These are phyloP conservation scores for Leptinotarsa undecemlineata DNA, from an alignment of 1,140 invertebrate genomes.

Conservation along the genomic window DNA sequence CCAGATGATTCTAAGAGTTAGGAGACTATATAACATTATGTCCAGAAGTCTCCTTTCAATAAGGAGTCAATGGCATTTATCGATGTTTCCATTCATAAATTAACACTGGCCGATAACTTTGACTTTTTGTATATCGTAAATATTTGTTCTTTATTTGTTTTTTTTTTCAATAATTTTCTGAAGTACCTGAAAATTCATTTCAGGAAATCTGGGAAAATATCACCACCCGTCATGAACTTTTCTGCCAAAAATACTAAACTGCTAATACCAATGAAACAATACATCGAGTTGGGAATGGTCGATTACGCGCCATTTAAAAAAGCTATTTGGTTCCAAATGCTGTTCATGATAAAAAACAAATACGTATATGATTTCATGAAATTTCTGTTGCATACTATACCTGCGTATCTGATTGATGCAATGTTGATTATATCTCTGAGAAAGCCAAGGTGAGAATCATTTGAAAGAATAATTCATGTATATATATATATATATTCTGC, in stretches of 20 bases:
- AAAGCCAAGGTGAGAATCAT: constrained; percentile 72
- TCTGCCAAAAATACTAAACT: constrained; percentile 34
- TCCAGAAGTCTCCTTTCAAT: no score
- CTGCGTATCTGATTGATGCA: constrained; percentile 79
- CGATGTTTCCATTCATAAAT: no score
- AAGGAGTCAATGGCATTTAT: no score
- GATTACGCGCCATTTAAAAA: constrained; percentile 35
- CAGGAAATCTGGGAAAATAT: background rate
- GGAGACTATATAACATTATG: no score
- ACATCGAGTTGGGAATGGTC: constrained; percentile 8
- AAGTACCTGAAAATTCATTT: background rate
- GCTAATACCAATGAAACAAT: constrained; percentile 33
- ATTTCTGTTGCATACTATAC: constrained; percentile 76
- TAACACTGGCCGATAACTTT: no score
- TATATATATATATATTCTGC: background rate
- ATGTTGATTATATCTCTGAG: constrained; percentile 68
- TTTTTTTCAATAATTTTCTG: no score
- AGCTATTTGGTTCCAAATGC: constrained; percentile 36
- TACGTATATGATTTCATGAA: constrained; percentile 68
- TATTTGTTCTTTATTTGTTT: no score
- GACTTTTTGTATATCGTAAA: no score
- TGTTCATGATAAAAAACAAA: constrained; percentile 43
- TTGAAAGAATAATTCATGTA: background rate
- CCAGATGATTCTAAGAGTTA: no score
- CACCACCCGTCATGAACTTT: constrained; percentile 33